Conservation (phyloP, 2,113 vertebrate species). For the Strigops habroptila region DNA sequence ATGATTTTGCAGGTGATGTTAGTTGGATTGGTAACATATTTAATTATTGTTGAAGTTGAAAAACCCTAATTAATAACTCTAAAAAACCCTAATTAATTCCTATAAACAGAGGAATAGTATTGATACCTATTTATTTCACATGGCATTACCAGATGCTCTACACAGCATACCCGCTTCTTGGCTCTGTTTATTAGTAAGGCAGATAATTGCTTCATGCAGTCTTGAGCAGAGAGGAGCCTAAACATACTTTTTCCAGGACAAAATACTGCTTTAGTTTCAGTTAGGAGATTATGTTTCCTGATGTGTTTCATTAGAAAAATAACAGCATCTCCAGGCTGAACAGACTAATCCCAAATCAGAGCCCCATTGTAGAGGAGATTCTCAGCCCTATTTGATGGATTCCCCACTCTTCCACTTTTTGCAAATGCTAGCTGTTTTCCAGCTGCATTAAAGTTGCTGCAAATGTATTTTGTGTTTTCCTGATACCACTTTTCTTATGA, state of each 20-base stretch:
- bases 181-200: background rate
- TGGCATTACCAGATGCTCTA: background rate
- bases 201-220: background rate
- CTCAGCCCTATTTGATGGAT: background rate
- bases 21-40: background rate
- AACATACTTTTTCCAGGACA: background rate
- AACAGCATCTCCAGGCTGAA: constrained; percentile 48
- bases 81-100: background rate
- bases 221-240: background rate
- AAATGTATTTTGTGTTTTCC: constrained; percentile 31
- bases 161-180: background rate
- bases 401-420: background rate
- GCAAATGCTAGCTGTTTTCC: constrained; percentile 37
- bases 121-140: background rate
- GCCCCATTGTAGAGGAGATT: background rate
- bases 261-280: background rate
- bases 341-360: background rate
- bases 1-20: background rate
- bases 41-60: background rate
- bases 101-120: background rate
- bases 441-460: constrained; percentile 10
- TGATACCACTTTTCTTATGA: constrained; percentile 16
- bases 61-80: too few species aligned
- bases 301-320: constrained; percentile 30
- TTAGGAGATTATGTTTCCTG: constrained; percentile 1